Base-by-base conservation (phyloP, 2,113 vertebrate species). In the Eubucco bourcierii region DNA sequence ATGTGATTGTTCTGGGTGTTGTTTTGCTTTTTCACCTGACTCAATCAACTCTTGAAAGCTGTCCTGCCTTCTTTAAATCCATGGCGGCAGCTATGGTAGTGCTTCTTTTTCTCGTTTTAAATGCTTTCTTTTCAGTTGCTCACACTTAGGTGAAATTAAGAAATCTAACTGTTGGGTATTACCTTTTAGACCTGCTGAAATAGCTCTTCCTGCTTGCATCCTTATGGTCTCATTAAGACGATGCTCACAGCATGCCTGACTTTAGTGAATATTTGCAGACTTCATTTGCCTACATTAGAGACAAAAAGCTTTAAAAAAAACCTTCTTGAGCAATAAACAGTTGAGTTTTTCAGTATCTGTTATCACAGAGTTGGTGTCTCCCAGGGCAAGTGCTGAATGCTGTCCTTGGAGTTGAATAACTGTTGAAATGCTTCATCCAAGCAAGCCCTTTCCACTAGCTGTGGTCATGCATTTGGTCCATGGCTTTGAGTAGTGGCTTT, bases 201-300 rank as follows among this genome's bases (percentile, higher is more conserved):
- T 90, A 90, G 97, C 93, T 97, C 96, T 97, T 98, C 92, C 94
- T 96, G 92, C 95, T 94, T 90, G 94, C 95, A 91, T 98, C 97
- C 97, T 97, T 91, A 90, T 97, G 95, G 97, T 96, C 98, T 97
- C 98, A 95, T 98, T 98, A 98, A 97, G 85, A 90, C 61, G 77
- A 96, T 95, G 91, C 87, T 96, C 98, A 97, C 98, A 98, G 98
- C 97, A 97, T 92, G 98, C 92, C 94, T 97, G 96, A 88, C 97
- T 96, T 95, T 59, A 93, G 97, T 95, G 97, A 98, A 97, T 97
- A 97, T 98, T 96, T 97, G 95, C 97, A 95, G 95, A 95, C 91
- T 97, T 98, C 97, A 98, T 98, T 98, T 98, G 97, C 97, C 97
- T 98, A 97, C 97, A 98, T 98, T 98, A 97, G 90, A 97, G 96